phyloP scores from a whole-genome alignment of 2,113 vertebrate genomes.

The Electrona antarctica region DNA sequence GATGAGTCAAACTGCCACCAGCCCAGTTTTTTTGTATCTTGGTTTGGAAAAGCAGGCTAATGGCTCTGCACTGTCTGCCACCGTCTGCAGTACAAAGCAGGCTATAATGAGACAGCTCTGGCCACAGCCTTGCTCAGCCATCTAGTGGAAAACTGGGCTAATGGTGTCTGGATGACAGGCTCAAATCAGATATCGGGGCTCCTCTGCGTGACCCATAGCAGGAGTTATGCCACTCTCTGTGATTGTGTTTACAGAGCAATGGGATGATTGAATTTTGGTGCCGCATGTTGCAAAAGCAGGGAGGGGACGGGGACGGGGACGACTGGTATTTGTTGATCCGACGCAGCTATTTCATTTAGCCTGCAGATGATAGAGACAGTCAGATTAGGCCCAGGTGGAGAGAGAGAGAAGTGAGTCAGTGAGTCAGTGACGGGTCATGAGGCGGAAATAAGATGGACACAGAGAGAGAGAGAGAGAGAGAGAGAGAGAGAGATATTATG shows the following conservation, averaged over 20 bases:
- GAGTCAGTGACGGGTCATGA: not conserved
- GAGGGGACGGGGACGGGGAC: no score
- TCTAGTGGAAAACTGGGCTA: no score
- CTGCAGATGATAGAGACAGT: not conserved
- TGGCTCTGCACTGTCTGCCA: not conserved
- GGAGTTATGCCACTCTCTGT: not conserved
- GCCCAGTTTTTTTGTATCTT: no score
- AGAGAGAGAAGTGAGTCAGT: not conserved
- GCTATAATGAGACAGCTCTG: no score
- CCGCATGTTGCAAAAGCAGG: not conserved
- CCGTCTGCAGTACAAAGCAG: no score
- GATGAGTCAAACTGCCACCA: no score
- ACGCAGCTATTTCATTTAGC: not conserved
- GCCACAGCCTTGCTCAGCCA: no score
- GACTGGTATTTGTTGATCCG: not conserved
- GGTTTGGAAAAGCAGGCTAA: no score
- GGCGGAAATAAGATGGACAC: not conserved
- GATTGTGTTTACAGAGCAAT: not conserved
- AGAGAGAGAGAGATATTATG: constrained; percentile 20
- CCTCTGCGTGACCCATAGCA: not conserved
- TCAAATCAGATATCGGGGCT: no score
- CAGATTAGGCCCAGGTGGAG: not conserved
- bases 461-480: not conserved
- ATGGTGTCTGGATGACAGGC: no score
- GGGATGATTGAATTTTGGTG: not conserved